phyloP scores from a whole-genome alignment of 2,797 vertebrate species.

The Halcyon badia region DNA sequence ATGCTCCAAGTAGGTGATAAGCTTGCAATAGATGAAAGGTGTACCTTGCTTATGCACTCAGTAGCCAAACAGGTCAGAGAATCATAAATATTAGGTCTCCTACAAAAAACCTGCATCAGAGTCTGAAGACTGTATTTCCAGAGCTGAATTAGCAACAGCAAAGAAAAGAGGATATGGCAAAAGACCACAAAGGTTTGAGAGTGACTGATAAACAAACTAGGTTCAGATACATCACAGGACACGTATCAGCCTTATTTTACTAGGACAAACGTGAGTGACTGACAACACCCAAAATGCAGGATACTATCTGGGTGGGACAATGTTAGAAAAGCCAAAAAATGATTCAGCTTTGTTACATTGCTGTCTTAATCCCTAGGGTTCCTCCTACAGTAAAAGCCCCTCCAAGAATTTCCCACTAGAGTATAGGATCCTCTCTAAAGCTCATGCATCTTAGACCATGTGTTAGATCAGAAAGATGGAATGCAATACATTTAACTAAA shows the following conservation, averaged over 20 bases:
- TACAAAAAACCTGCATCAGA: not conserved
- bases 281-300: not conserved
- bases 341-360: constrained; percentile 14
- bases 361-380: not conserved
- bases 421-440: not conserved
- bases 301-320: not conserved
- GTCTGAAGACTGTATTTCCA: not conserved
- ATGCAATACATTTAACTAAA: constrained; percentile 19
- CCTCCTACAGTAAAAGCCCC: not conserved
- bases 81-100: not conserved
- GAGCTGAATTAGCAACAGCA: not conserved
- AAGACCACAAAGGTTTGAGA: not conserved
- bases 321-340: constrained; percentile 19
- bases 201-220: not conserved
- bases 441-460: not conserved
- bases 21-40: not conserved
- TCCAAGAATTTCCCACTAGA: not conserved
- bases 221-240: not conserved
- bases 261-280: not conserved
- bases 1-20: not conserved
- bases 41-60: not conserved
- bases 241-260: not conserved
- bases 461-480: constrained; percentile 36
- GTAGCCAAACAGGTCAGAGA: not conserved
- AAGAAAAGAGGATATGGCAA: not conserved